A percentile compares a stretch with the other conserved stretches of the same genome.
These are phyloP conservation scores for Pandion haliaetus DNA, from an alignment of 2,113 vertebrate genomes.

Conservation along the genomic window DNA sequence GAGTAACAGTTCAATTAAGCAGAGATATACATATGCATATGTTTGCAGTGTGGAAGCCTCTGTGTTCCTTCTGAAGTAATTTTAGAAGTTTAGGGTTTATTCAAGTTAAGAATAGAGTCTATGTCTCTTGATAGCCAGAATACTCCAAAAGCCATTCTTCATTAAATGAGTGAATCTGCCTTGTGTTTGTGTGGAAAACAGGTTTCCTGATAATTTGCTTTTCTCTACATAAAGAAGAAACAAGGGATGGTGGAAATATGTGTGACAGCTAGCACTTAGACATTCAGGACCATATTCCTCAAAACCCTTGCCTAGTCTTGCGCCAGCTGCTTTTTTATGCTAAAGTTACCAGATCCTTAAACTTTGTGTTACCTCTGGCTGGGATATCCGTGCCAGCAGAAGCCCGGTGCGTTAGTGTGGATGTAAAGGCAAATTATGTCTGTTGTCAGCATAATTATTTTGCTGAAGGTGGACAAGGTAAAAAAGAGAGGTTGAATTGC, in stretches of 20 bases:
- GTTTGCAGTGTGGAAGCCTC: neutral
- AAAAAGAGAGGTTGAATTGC: neutral
- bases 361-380: neutral
- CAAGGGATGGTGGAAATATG: neutral
- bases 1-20: conserved; percentile 41
- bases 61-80: neutral
- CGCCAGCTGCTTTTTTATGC: neutral
- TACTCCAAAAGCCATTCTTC: neutral
- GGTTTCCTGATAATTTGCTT: neutral
- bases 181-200: neutral
- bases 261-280: neutral
- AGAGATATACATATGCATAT: neutral
- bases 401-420: rapidly evolving
- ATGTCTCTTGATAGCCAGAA: neutral
- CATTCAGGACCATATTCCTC: neutral
- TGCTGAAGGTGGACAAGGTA: neutral
- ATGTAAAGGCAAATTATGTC: neutral
- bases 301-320: neutral
- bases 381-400: neutral
- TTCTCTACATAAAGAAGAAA: neutral
- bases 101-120: neutral
- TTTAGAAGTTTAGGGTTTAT: neutral
- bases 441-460: neutral
- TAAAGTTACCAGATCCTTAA: neutral
- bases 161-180: neutral